These are phyloP conservation scores for Pseudorhiza aurosa DNA, from an alignment of 30 jellyfish, hydroid and myxozoan genomes.

Conservation along the genomic window DNA sequence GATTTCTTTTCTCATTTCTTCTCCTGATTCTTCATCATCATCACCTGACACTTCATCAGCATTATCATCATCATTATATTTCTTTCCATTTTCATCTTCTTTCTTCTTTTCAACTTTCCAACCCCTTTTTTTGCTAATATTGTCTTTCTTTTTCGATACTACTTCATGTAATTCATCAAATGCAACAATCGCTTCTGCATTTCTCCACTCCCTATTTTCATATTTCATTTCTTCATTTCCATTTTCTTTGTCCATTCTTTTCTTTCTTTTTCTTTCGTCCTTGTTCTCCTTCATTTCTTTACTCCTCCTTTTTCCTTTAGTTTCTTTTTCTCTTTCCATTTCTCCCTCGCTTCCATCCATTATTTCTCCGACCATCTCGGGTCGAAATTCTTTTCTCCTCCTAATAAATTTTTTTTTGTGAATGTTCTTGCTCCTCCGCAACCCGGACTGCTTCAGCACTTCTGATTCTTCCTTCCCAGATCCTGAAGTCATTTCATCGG, in stretches of 20 bases:
- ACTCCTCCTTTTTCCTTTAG: not conserved
- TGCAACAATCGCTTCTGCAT: slow-evolving; percentile 69
- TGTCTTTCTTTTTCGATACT: slow-evolving; percentile 32
- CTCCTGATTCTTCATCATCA: slow-evolving; percentile 64
- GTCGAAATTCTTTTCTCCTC: not conserved
- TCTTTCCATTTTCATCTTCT: not conserved
- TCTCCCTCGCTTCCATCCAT: slow-evolving; percentile 1
- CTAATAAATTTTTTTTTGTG: not conserved
- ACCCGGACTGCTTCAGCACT: not conserved
- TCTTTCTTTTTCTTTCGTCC: not conserved
- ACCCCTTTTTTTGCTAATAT: not conserved
- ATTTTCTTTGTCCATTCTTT: slow-evolving; percentile 3
- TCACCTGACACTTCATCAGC: slow-evolving; percentile 54
- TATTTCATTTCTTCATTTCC: not conserved
- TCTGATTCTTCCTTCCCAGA: slow-evolving; percentile 12
- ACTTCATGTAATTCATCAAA: slow-evolving; percentile 94
- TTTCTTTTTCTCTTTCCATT: not conserved
- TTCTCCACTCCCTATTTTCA: not conserved
- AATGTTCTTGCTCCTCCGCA: not conserved
- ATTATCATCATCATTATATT: slow-evolving; percentile 7
- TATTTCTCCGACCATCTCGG: slow-evolving; percentile 42
- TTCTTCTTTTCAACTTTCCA: slow-evolving; percentile 13
- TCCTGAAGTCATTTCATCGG: slow-evolving; percentile 55
- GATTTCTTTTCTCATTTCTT: slow-evolving; percentile 13
- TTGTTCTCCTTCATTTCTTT: slow-evolving; percentile 1